Base-by-base conservation (phyloP, 2,888 invertebrate genomes). In the Diachrysia chrysitis region DNA sequence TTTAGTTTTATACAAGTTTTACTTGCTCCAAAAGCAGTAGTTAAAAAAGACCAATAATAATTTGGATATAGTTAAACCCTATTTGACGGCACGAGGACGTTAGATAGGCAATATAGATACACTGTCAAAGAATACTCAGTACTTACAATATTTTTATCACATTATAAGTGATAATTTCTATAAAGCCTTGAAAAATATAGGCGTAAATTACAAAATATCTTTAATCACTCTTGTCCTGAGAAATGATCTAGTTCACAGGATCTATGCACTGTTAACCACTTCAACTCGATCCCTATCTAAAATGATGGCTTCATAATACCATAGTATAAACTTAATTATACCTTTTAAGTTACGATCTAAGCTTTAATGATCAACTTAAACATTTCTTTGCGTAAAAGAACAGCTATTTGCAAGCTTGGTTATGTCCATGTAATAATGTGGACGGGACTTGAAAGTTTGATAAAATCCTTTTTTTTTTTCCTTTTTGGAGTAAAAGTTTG, bases 291-390 rank as follows among this genome's bases (percentile, higher is more conserved):
- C 9, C 37, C 35, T 80, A 77, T 79, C 79, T 16, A 10, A 10
- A 23, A 29, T 65, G 60, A 77, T 66, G 59, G 58, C 79, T 65
- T 58, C 19, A 58, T 75, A 75, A 72, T 79, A 75, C 66, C 65
- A 69, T 60, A 66, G 75, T 83, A 72, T 69, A 42, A 63, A 61
- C 56, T 72, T 80, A 77, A 80, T 77, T 78, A 64, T 54, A 63
- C 14, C 55, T 63, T 66, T 72, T 59, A 66, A 14, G 60, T 60
- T 58, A 46, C 48, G 53, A 29, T 46, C 1, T 65, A 48, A 58
- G 71, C 58, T 58, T 74, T 29, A 17, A 59, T 25, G 10, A 51
- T 51, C 12, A 9, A 35, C 35, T 19, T 35, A 17, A 5, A 10
- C n/a, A 25, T 25, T 16, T 9, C 12, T 46, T 17, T 55, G 16